Evolutionary conservation across 2,888 invertebrate genomes (phyloP).

Genomic region (Crocallis elinguaria): DNA sequence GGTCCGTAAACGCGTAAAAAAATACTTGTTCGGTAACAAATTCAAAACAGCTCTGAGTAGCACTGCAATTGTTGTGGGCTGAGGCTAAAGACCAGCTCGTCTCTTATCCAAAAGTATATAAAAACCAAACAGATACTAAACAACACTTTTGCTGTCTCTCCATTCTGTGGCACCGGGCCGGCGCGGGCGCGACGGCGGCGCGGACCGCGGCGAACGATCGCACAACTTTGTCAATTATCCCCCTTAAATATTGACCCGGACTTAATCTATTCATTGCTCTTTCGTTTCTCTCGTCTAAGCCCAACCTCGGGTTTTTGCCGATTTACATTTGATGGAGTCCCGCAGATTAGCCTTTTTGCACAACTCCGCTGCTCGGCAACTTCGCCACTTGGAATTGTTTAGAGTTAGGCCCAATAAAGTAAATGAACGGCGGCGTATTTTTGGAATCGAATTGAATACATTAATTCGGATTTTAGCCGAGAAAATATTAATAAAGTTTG

Average conservation of each 20-base stretch:
- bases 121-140: too few relatives aligned
- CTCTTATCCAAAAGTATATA: too few relatives aligned
- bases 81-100: too few relatives aligned
- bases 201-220: slow-evolving; percentile 16
- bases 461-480: not conserved
- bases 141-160: too few relatives aligned
- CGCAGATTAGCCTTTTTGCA: slow-evolving; percentile 50
- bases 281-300: slow-evolving; percentile 50
- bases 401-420: slow-evolving; percentile 22
- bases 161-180: too few relatives aligned
- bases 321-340: slow-evolving; percentile 54
- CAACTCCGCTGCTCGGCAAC: slow-evolving; percentile 32
- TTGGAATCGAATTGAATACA: slow-evolving; percentile 14
- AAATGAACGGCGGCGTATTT: slow-evolving; percentile 11
- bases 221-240: slow-evolving; percentile 59
- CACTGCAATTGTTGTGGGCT: too few relatives aligned
- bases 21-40: too few relatives aligned
- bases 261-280: slow-evolving; percentile 59
- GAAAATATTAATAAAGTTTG: slow-evolving; percentile 6
- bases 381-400: slow-evolving; percentile 26
- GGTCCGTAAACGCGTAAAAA: too few relatives aligned
- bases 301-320: slow-evolving; percentile 39
- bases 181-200: not conserved
- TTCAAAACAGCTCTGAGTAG: too few relatives aligned
- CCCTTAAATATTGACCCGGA: slow-evolving; percentile 52